Evolutionary conservation across 2,113 vertebrate genomes (phyloP).

Genomic region (Coryphaenoides rupestris): DNA sequence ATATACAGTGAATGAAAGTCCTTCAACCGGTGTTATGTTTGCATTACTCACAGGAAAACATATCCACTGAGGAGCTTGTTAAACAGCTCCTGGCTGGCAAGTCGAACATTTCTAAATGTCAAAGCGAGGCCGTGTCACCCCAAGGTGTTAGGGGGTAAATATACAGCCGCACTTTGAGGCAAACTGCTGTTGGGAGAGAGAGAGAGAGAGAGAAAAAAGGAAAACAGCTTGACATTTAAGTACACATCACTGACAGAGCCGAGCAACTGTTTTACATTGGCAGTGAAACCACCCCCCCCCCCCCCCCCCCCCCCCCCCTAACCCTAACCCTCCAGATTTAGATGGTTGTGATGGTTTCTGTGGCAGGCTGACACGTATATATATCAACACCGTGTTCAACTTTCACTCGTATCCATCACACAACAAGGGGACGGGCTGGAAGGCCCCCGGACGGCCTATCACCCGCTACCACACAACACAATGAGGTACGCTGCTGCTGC

Average conservation of each 20-base stretch:
- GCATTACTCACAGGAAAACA: slow-evolving; percentile 59
- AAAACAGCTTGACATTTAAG: slow-evolving; percentile 29
- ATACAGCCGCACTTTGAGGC: slow-evolving; percentile 51
- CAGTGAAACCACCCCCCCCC: too few species aligned
- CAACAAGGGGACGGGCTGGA: too few species aligned
- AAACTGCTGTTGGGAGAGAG: slow-evolving; percentile 34
- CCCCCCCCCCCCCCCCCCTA: too few species aligned
- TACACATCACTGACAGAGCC: slow-evolving; percentile 33
- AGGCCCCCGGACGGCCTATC: too few species aligned
- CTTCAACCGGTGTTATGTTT: slow-evolving; percentile 65
- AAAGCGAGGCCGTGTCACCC: slow-evolving; percentile 47
- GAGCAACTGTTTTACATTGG: slow-evolving; percentile 6
- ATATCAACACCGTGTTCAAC: too few species aligned
- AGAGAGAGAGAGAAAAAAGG: too few species aligned
- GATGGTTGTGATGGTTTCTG: too few species aligned
- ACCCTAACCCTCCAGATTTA: too few species aligned
- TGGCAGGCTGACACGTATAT: too few species aligned
- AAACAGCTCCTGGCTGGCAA: slow-evolving; percentile 47
- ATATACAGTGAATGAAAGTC: slow-evolving; percentile 54
- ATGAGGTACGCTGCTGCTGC: too few species aligned
- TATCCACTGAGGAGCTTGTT: slow-evolving; percentile 24
- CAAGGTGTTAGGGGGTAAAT: slow-evolving; percentile 61
- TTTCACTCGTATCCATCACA: too few species aligned
- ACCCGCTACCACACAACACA: too few species aligned
- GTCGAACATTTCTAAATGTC: slow-evolving; percentile 54